Evolutionary conservation across 2,113 vertebrate species (phyloP).

Genomic region (Ceuthmochares aereus): DNA sequence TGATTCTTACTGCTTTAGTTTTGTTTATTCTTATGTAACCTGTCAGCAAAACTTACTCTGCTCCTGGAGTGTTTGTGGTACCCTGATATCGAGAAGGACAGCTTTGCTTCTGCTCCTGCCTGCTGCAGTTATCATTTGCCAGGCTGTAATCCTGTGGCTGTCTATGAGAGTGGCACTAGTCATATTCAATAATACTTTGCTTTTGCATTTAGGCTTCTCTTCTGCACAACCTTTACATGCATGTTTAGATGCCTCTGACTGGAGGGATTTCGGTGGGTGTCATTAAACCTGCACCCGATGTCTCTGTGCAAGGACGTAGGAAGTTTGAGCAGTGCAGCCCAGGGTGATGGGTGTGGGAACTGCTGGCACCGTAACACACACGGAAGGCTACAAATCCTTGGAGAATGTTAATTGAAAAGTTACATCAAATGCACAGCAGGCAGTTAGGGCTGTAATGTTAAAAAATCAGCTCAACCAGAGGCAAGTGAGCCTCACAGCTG

Average conservation of each 20-base stretch:
- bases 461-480: not conserved
- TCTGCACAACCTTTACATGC: not conserved
- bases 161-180: conserved; percentile 53
- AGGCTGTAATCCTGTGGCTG: conserved; percentile 42
- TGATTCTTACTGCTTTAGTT: conserved; percentile 56
- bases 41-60: conserved; percentile 61
- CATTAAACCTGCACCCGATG: accelerated
- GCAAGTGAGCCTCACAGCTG: not conserved
- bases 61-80: conserved; percentile 28
- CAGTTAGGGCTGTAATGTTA: not conserved
- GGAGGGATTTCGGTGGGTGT: not conserved
- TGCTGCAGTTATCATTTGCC: conserved; percentile 6
- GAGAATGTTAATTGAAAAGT: conserved; percentile 29
- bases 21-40: conserved; percentile 74
- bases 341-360: not conserved
- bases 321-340: not conserved
- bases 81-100: conserved; percentile 65
- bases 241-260: not conserved
- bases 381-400: not conserved
- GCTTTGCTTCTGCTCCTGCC: conserved; percentile 67
- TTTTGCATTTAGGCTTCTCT: not conserved
- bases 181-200: conserved; percentile 54
- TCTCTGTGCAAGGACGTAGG: not conserved
- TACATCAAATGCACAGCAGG: not conserved
- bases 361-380: accelerated